A percentile compares a stretch with the other conserved stretches of the same genome.
These are phyloP conservation scores for Raphicerus campestris DNA, from an alignment of 2,113 vertebrate species.

Conservation along the genomic window DNA sequence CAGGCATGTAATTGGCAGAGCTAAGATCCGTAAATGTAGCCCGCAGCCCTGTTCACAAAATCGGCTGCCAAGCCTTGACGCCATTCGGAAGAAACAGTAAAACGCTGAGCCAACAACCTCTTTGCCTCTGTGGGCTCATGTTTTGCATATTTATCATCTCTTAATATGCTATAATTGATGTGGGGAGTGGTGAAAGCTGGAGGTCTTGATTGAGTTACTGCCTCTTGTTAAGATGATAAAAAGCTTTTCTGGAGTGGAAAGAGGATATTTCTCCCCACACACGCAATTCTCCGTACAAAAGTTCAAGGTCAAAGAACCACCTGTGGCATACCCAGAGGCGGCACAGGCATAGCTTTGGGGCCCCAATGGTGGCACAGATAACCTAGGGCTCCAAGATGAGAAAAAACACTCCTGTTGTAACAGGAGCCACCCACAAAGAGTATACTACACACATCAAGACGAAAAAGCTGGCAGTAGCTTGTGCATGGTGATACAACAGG, in stretches of 20 bases:
- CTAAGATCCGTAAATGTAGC: neutral
- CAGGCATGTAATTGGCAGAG: neutral
- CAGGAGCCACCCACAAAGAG: neutral
- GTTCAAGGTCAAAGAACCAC: conserved; percentile 25
- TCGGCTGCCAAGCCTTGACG: neutral
- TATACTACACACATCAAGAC: neutral
- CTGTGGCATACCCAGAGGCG: neutral
- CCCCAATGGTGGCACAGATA: neutral
- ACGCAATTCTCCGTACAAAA: neutral
- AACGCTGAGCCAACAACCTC: neutral
- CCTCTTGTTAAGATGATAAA: neutral
- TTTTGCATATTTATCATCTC: neutral
- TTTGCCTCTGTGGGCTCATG: neutral
- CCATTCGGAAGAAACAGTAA: neutral
- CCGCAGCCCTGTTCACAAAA: neutral
- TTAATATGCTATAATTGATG: neutral
- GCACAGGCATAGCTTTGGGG: neutral
- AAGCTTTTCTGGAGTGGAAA: neutral
- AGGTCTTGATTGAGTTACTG: neutral
- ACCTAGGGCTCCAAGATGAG: neutral
- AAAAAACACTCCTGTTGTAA: neutral
- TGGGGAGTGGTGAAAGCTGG: neutral
- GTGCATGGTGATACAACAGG: neutral
- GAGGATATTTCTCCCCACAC: neutral
- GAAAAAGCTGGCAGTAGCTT: neutral